Base-by-base conservation (phyloP, 1,140 invertebrate genomes). In the Drosophila erecta region DNA sequence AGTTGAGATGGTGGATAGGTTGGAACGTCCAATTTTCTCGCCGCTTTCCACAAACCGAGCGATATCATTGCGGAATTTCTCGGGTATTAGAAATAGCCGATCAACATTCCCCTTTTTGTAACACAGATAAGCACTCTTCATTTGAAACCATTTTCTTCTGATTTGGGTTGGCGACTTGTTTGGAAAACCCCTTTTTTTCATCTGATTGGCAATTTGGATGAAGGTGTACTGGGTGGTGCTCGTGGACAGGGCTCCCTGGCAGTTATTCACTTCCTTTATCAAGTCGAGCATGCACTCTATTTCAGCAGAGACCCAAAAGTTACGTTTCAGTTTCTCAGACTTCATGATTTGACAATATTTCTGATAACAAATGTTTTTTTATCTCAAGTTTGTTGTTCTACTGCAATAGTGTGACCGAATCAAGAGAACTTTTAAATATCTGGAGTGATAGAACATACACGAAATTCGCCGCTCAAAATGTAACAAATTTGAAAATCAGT, bases 41-140 rank as follows among this genome's bases (percentile, higher is more conserved):
- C 80, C 83, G 24, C 46, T 79, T 43, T 91, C 89, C 1, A 91
- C 89, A 54, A 90, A 91, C 62, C 87, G 74, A 1, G 89, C 89
- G n/a, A 91, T 91, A 24, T 64, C 81, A 35, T 71, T 69, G 0
- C 89, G 54, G 22, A 91, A 91, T 27, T 73, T 89, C 24, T 91
- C 89, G 1, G 83, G 83, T 50, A 91, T 90, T 1, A 89, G 30
- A 43, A 91, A 81, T 2, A 81, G 53, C 0, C 89, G 53, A 27
- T 91, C 89, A 2, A 79, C 64, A n/a, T 91, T 91, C 0, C 89
- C 89, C 24, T 91, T 91, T 30, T 91, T 91, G 14, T 90, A 91
- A 20, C 89, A 91, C 0, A 91, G 73, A 55, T 91, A 91, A 0
- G 89, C 89, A 5, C 89, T 91, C 40, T 91, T 91, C 89, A 91